Evolutionary conservation across 2,797 vertebrate genomes (phyloP).

Genomic region (Gouania willdenowi): DNA sequence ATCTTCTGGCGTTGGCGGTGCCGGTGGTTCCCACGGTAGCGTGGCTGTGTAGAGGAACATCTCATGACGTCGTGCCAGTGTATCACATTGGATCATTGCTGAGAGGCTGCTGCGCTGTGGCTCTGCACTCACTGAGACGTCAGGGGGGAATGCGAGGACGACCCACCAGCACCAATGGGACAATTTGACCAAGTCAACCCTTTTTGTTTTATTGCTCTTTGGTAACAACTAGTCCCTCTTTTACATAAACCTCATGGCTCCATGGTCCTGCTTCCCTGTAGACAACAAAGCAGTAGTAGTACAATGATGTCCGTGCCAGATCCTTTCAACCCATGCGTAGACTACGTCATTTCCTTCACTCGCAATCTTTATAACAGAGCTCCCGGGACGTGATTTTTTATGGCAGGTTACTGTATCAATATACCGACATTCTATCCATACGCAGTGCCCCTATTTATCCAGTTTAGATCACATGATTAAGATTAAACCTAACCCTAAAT

Average conservation of each 20-base stretch:
- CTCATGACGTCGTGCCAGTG: constrained; percentile 81
- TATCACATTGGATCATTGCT: constrained; percentile 94
- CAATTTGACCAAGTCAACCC: constrained; percentile 63
- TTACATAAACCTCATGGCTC: constrained; percentile 20
- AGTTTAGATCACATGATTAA: too few relatives aligned
- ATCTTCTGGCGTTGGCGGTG: constrained; percentile 88
- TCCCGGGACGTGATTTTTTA: too few relatives aligned
- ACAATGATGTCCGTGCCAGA: too few relatives aligned
- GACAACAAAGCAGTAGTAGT: constrained; percentile 39
- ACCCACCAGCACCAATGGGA: constrained; percentile 43
- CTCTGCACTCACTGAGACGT: constrained; percentile 88
- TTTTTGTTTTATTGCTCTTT: constrained; percentile 6
- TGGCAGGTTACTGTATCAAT: too few relatives aligned
- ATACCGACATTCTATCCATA: too few relatives aligned
- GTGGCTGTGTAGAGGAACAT: constrained; percentile 88
- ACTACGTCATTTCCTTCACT: too few relatives aligned
- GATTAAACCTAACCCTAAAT: too few relatives aligned
- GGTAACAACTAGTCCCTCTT: constrained; percentile 9
- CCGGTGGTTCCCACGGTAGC: constrained; percentile 91
- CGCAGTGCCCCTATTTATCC: too few relatives aligned
- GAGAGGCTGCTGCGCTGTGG: constrained; percentile 92
- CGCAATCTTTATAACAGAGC: too few relatives aligned
- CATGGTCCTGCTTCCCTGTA: constrained; percentile 37
- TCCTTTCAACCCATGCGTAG: too few relatives aligned
- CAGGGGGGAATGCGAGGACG: constrained; percentile 44